Percentiles rank a stretch among this genome's conserved stretches.
These are phyloP conservation scores for Athetis lepigone DNA, from an alignment of 2,888 invertebrate genomes.

Conservation along the genomic window DNA sequence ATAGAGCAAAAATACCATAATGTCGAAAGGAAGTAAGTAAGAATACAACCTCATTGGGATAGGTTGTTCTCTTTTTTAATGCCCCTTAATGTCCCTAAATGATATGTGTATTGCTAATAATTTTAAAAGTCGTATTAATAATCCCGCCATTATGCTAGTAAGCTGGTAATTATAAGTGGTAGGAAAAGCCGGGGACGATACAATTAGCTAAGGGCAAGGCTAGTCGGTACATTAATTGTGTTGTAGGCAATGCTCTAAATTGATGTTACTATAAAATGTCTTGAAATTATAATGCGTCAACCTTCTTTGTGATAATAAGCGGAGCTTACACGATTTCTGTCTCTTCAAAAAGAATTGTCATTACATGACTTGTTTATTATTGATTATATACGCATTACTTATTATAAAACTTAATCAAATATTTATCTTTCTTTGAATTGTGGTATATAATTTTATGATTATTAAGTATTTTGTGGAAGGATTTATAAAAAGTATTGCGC, in stretches of 20 bases:
- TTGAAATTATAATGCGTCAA: conserved; percentile 22
- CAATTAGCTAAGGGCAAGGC: conserved; percentile 57
- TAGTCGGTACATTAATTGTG: conserved; percentile 40
- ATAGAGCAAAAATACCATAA: conserved; percentile 20
- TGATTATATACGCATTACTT: no score
- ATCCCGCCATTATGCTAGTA: conserved; percentile 64
- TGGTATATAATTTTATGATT: neutral
- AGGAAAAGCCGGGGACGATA: conserved; percentile 56
- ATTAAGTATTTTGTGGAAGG: neutral
- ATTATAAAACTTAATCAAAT: neutral
- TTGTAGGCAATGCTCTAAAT: conserved; percentile 46
- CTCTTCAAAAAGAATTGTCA: neutral
- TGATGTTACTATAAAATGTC: conserved; percentile 38
- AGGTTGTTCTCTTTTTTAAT: conserved; percentile 52
- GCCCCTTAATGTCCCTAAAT: conserved; percentile 68
- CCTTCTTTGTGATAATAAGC: neutral
- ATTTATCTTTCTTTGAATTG: neutral
- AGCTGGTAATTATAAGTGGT: conserved; percentile 67
- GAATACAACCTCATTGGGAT: conserved; percentile 30
- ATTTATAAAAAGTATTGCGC: conserved; percentile 31
- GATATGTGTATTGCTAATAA: conserved; percentile 77
- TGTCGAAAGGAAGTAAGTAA: conserved; percentile 39
- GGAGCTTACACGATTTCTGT: neutral
- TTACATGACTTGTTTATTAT: no score
- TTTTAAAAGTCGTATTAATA: conserved; percentile 70